Base-by-base conservation (phyloP, 2,888 invertebrate genomes). In the Phyto melanocephala region DNA sequence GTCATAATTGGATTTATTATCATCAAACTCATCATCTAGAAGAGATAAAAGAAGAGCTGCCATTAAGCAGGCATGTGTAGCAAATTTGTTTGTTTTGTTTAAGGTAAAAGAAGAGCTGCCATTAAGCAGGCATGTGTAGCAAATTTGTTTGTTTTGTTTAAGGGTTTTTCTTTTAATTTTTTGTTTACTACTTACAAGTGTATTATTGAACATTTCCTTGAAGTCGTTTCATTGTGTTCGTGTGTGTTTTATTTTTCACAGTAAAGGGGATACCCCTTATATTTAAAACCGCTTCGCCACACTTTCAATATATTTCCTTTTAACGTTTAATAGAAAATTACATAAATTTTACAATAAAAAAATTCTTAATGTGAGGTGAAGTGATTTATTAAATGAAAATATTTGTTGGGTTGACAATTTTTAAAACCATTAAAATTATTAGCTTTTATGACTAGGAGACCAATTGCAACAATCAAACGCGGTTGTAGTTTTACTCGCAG, bases 1-100 rank as follows among this genome's bases (percentile, higher is more conserved):
- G 71, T 76, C 79, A 79, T 82, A 79, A 82, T 82, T 82, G 82
- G 82, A 82, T 82, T 82, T 82, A 79, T 79, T 82, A 79, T 79
- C 82, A 78, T 60, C 62, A 33, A 22, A 13, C 37, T 47, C 8
- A 33, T 60, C 37, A 22, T 13, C 15, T 5, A 65, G 37, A 56
- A 54, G 13, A 47, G 20, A 20, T 28, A 24, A 50, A 45, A 20
- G 47, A 5, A 28, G 28, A 28, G 6, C 28, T 28, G 6, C 3
- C 28, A 28, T 28, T 28, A 28, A 6, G 28, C 3, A 28, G 28
- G 28, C 28, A 68, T 76, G 76, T 76, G 76, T 67, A 45, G n/a
- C 42, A 54, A 68, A 68, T 77, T 68, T 33, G 54, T 54, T 77
- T 60, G 17, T 10, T 28, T 45, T 33, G 35, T 70, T 74, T 52